phyloP scores from a whole-genome alignment of 2,113 vertebrate genomes.

The Nicator chloris region DNA sequence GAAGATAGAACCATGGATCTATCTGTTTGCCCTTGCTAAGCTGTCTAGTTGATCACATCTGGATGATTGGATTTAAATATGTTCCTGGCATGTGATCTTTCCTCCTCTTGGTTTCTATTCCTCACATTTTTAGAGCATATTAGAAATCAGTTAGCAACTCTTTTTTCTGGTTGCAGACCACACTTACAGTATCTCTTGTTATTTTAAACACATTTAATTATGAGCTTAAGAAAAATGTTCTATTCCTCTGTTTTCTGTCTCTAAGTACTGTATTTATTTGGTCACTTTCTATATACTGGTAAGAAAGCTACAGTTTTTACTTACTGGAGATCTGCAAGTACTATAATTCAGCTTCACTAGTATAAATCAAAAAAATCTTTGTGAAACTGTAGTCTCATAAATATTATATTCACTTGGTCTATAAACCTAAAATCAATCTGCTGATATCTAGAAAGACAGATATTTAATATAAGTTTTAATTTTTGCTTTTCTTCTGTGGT shows the following conservation, averaged over 20 bases:
- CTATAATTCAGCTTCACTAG: neutral
- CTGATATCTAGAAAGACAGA: neutral
- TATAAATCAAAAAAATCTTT: neutral
- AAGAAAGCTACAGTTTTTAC: slow-evolving; percentile 42
- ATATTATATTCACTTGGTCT: neutral
- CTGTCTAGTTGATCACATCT: neutral
- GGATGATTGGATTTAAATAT: neutral
- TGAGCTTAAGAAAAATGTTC: neutral
- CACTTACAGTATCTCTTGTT: neutral
- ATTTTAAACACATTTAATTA: slow-evolving; percentile 1
- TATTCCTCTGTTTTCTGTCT: slow-evolving; percentile 6
- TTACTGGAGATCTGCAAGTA: neutral
- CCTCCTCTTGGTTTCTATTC: neutral
- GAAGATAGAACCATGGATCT: neutral
- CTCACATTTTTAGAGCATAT: neutral
- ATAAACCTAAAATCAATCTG: neutral
- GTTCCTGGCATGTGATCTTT: neutral
- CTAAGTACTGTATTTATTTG: slow-evolving; percentile 23
- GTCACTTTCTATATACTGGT: slow-evolving; percentile 23
- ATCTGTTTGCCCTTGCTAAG: neutral
- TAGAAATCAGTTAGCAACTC: neutral
- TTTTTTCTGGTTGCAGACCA: neutral
- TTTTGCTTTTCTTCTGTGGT: neutral
- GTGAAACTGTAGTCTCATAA: neutral
- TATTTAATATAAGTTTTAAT: neutral